phyloP scores from a whole-genome alignment of 2,113 vertebrate species.

The Hucho hucho region DNA sequence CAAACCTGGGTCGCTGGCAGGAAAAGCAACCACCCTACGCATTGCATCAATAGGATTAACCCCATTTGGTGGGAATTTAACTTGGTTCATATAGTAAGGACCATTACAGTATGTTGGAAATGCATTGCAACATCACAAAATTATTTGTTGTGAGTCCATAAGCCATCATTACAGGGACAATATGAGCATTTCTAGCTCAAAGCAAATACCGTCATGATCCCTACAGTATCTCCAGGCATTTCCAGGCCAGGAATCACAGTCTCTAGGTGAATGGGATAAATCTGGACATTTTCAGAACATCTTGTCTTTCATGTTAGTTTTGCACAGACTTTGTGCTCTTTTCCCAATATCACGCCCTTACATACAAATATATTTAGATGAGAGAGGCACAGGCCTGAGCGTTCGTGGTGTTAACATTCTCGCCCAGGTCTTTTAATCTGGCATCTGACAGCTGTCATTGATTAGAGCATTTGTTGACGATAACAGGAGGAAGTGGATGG shows the following conservation, averaged over 20 bases:
- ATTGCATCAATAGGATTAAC: too few species aligned
- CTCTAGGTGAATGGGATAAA: conserved; percentile 4
- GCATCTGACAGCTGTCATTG: conserved; percentile 68
- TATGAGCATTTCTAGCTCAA: conserved; percentile 6
- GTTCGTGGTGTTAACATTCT: conserved; percentile 65
- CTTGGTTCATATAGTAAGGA: too few species aligned
- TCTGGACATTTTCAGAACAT: not conserved
- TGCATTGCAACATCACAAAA: conserved; percentile 19
- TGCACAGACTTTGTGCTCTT: not conserved
- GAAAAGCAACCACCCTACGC: too few species aligned
- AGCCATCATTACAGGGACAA: conserved; percentile 17
- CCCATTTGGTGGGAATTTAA: too few species aligned
- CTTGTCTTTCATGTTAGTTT: not conserved
- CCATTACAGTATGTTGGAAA: conserved; percentile 16
- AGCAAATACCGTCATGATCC: conserved; percentile 1
- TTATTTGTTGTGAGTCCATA: conserved; percentile 26
- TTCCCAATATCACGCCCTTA: conserved; percentile 23
- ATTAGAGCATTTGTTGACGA: conserved; percentile 64
- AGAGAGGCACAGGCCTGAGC: conserved; percentile 53
- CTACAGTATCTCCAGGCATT: conserved; percentile 1
- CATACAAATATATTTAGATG: conserved; percentile 34
- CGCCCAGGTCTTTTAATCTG: conserved; percentile 61
- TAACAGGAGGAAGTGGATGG: conserved; percentile 64
- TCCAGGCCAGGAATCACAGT: not conserved
- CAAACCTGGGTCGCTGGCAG: too few species aligned